Conservation (phyloP, 2,113 vertebrate species). For the Hystrix brachyura region DNA sequence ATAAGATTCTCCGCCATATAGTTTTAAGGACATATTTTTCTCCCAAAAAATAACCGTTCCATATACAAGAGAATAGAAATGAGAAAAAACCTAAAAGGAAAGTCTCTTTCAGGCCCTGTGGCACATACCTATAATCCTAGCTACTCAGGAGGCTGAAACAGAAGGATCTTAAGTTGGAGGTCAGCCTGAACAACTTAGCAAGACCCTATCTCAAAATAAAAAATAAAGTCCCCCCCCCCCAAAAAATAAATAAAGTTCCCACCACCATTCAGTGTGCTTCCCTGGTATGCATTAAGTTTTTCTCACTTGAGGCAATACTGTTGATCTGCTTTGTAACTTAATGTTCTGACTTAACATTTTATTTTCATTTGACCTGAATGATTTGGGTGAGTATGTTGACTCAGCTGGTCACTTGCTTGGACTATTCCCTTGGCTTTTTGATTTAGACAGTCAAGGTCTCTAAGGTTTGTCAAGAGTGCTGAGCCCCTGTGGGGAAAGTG, state of each 20-base stretch:
- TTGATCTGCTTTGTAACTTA: background rate
- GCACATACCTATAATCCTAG: background rate
- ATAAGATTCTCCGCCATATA: background rate
- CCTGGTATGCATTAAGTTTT: background rate
- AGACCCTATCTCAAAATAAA: background rate
- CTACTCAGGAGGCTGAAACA: background rate
- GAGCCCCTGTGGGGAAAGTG: background rate
- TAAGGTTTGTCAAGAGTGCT: background rate
- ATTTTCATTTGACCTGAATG: conserved; percentile 7
- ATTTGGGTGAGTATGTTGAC: background rate
- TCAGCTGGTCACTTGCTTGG: background rate
- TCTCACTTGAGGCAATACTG: background rate
- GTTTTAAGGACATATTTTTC: conserved; percentile 41
- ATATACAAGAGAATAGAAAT: background rate
- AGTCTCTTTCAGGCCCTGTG: background rate
- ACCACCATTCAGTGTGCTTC: background rate
- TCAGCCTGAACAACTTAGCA: background rate
- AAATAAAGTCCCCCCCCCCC: background rate
- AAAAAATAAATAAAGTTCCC: background rate
- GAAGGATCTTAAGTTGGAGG: background rate
- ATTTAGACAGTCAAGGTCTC: background rate
- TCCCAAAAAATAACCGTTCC: background rate
- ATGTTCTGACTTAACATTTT: background rate
- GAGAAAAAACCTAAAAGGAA: background rate
- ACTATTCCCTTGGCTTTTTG: background rate